Conservation (phyloP, 2,888 invertebrate genomes). For the Chymomyza amoena region DNA sequence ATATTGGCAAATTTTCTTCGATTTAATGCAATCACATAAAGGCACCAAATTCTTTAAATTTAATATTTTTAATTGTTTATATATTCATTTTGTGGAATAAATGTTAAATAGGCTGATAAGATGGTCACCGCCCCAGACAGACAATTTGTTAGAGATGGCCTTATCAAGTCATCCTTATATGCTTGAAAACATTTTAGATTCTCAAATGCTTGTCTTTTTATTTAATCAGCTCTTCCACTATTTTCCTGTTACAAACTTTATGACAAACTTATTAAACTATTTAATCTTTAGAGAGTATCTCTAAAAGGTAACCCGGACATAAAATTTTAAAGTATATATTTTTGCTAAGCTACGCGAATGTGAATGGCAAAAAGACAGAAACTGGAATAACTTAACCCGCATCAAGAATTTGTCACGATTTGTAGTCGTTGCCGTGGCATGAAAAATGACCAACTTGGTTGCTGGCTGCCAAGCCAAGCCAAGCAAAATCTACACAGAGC, state of each 20-base stretch:
- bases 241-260: neutral
- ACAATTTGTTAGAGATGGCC: too few relatives aligned
- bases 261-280: neutral
- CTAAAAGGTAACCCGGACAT: neutral
- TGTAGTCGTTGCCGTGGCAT: slow-evolving; percentile 58
- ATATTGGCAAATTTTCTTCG: too few relatives aligned
- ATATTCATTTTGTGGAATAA: too few relatives aligned
- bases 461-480: slow-evolving; percentile 20
- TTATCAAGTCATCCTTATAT: too few relatives aligned
- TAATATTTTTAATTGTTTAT: too few relatives aligned
- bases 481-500: neutral
- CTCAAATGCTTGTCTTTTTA: too few relatives aligned
- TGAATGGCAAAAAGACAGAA: neutral
- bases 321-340: neutral
- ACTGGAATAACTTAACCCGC: slow-evolving; percentile 59
- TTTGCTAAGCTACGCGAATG: neutral
- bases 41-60: too few relatives aligned
- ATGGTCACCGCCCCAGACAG: too few relatives aligned
- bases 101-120: too few relatives aligned
- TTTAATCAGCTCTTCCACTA: too few relatives aligned
- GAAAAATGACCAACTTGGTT: slow-evolving; percentile 63
- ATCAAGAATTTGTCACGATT: slow-evolving; percentile 71
- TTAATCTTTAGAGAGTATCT: neutral
- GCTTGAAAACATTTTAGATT: too few relatives aligned
- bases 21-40: too few relatives aligned